phyloP scores from a whole-genome alignment of 2,888 invertebrate genomes.

The Acholoe squamosa region DNA sequence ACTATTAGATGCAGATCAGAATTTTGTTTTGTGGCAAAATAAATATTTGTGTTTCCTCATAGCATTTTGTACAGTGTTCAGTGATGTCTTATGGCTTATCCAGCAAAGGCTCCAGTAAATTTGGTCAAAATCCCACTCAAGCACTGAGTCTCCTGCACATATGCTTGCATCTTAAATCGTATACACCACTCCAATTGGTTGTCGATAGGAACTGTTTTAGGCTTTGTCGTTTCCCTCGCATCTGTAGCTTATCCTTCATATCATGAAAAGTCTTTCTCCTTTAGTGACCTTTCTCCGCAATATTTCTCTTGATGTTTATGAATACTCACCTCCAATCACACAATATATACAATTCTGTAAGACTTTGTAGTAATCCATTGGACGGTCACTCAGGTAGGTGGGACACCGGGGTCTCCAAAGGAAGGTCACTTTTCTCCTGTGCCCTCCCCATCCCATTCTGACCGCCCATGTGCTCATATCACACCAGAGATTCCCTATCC shows the following conservation, averaged over 20 bases:
- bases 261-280: background rate
- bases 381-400: background rate
- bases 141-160: background rate
- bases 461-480: conserved; percentile 34
- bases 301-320: background rate
- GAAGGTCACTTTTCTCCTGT: background rate
- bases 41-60: background rate
- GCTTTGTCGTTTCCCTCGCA: conserved; percentile 42
- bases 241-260: background rate
- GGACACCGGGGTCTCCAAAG: background rate
- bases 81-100: conserved; percentile 17
- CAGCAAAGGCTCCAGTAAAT: background rate
- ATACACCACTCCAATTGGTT: background rate
- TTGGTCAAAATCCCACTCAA: background rate
- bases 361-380: background rate
- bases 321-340: background rate
- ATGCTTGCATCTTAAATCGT: background rate
- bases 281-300: no score
- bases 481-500: conserved; percentile 62
- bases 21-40: conserved; percentile 8
- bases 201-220: conserved; percentile 46
- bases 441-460: no score
- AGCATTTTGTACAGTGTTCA: conserved; percentile 12
- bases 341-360: conserved; percentile 20
- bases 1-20: conserved; percentile 36